Conservation (phyloP, 2,113 vertebrate genomes). For the Arizona elegans region DNA sequence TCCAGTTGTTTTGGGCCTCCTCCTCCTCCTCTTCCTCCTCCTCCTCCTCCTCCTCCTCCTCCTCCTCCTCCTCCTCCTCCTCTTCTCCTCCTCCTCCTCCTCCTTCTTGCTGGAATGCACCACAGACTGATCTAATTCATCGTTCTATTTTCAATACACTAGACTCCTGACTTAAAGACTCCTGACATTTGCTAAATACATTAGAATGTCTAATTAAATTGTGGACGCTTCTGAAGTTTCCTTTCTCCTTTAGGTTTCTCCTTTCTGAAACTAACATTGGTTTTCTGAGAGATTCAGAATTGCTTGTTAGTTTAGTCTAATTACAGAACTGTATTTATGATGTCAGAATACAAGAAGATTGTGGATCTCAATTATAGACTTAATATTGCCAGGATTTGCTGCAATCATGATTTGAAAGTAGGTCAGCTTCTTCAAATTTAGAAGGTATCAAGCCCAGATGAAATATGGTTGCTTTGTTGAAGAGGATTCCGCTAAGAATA, state of each 20-base stretch:
- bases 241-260: not conserved
- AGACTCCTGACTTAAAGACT: not conserved
- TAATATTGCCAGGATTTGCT: slow-evolving; percentile 1
- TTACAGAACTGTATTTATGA: not conserved
- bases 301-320: not conserved
- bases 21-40: too few relatives aligned
- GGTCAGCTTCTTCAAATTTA: slow-evolving; percentile 13
- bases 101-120: not conserved
- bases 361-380: not conserved
- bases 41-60: too few relatives aligned
- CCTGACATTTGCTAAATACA: not conserved
- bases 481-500: not conserved
- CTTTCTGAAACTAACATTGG: not conserved
- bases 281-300: not conserved
- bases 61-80: fast-evolving
- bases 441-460: slow-evolving; percentile 14
- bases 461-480: slow-evolving; percentile 25
- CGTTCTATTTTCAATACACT: not conserved
- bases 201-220: not conserved
- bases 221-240: not conserved
- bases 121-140: not conserved
- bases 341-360: not conserved
- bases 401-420: slow-evolving; percentile 1
- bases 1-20: too few relatives aligned
- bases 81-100: fast-evolving